phyloP scores from a whole-genome alignment of 2,797 vertebrate genomes.

The Rachycentron canadum region DNA sequence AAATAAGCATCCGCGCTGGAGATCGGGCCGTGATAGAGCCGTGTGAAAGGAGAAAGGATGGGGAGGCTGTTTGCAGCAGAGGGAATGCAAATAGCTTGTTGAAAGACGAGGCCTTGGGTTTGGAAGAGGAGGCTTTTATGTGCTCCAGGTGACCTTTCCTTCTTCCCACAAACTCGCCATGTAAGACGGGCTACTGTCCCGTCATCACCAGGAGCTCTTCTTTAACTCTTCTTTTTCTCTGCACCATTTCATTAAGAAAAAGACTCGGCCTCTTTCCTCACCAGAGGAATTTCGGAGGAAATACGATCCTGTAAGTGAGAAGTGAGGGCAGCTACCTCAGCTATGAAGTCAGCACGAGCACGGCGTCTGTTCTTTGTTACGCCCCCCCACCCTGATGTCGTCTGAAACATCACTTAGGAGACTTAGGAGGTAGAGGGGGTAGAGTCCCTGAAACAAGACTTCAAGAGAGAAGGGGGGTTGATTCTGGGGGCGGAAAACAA shows the following conservation, averaged over 20 bases:
- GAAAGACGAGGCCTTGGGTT: slow-evolving; percentile 54
- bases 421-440: not conserved
- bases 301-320: slow-evolving; percentile 32
- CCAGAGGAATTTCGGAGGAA: slow-evolving; percentile 28
- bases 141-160: slow-evolving; percentile 45
- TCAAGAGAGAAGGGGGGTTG: not conserved
- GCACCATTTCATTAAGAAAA: not conserved
- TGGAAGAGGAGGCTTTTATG: slow-evolving; percentile 29
- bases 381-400: slow-evolving; percentile 14
- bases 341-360: slow-evolving; percentile 40
- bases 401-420: slow-evolving; percentile 56
- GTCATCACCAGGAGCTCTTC: not conserved
- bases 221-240: not conserved
- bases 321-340: slow-evolving; percentile 18
- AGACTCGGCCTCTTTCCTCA: not conserved
- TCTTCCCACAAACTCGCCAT: not conserved
- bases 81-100: slow-evolving; percentile 48
- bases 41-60: not conserved
- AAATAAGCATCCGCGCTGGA: slow-evolving; percentile 64
- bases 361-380: slow-evolving; percentile 46
- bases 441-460: not conserved
- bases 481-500: not conserved
- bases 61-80: slow-evolving; percentile 31
- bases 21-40: slow-evolving; percentile 63
- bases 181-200: not conserved